phyloP scores from a whole-genome alignment of 2,113 vertebrate species.

The Danionella cerebrum region DNA sequence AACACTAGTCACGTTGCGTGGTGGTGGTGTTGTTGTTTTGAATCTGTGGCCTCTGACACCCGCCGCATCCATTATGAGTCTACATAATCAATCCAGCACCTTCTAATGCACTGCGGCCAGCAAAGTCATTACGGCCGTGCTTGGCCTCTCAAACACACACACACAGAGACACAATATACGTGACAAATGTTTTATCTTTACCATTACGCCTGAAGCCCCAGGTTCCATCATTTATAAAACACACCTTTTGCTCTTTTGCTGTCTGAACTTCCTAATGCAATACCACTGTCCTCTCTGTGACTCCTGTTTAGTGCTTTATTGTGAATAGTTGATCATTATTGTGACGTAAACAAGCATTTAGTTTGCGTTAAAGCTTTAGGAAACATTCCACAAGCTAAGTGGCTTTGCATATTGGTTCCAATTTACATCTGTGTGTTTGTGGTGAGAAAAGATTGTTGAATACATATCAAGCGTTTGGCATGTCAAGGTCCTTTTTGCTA shows the following conservation, averaged over 20 bases:
- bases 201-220: conserved; percentile 1
- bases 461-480: background rate
- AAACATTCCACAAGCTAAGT: background rate
- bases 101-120: conserved; percentile 23
- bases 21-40: too few species aligned
- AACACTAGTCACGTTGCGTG: too few species aligned
- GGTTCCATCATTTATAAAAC: conserved; percentile 6
- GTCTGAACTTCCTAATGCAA: background rate
- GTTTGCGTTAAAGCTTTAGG: background rate
- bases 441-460: conserved; percentile 14
- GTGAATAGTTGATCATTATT: background rate
- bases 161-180: conserved; percentile 9
- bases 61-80: conserved; percentile 22
- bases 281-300: background rate
- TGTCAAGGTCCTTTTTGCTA: conserved; percentile 9
- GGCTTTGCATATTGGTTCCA: background rate
- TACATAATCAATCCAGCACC: conserved; percentile 31
- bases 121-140: conserved; percentile 25
- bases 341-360: background rate
- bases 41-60: conserved; percentile 1
- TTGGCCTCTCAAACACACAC: conserved; percentile 4
- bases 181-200: conserved; percentile 30
- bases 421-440: background rate
- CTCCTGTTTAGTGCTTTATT: background rate
- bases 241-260: background rate